A percentile compares a stretch with the other conserved stretches of the same genome.
phyloP scores from a whole-genome alignment of 2,888 invertebrate genomes.

The Dascillus cervinus region DNA sequence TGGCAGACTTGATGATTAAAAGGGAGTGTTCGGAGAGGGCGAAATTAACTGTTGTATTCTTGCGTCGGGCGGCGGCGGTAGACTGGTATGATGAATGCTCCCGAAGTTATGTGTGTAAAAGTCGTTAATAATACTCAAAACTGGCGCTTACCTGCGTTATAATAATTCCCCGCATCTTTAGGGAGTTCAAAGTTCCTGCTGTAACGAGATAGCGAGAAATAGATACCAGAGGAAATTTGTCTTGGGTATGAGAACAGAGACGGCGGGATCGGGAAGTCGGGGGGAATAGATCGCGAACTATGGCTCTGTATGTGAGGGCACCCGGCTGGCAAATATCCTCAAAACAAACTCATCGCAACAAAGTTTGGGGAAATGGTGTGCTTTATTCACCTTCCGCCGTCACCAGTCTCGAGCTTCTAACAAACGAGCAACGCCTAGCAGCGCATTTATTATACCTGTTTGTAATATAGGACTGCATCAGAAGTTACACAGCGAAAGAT shows the following conservation, averaged over 20 bases:
- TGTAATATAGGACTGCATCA: constrained; percentile 35
- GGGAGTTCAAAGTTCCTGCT: constrained; percentile 39
- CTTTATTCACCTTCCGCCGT: constrained; percentile 24
- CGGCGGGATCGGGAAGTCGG: constrained; percentile 13
- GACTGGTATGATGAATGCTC: constrained; percentile 38
- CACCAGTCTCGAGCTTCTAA: constrained; percentile 24
- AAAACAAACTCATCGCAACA: constrained; percentile 26
- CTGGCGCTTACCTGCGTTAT: constrained; percentile 37
- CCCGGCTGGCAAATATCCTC: constrained; percentile 24
- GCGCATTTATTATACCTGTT: constrained; percentile 33
- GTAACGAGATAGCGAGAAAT: constrained; percentile 39
- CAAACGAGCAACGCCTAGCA: constrained; percentile 30
- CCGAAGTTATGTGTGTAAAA: constrained; percentile 42
- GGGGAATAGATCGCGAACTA: constrained; percentile 15
- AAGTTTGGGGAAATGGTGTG: constrained; percentile 24
- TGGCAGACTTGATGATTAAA: constrained; percentile 29
- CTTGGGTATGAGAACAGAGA: constrained; percentile 29
- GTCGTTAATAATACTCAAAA: constrained; percentile 44
- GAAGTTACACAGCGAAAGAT: constrained; percentile 34
- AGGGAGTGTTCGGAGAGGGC: constrained; percentile 24
- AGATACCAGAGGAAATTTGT: constrained; percentile 39
- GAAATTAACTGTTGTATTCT: constrained; percentile 29
- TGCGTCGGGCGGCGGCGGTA: constrained; percentile 16
- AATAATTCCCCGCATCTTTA: constrained; percentile 39
- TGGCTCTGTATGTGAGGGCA: constrained; percentile 20